Evolutionary conservation across 2,888 invertebrate species (phyloP), one percentile per base, ranked within the genome.

Genomic region (Gerris lacustris): DNA sequence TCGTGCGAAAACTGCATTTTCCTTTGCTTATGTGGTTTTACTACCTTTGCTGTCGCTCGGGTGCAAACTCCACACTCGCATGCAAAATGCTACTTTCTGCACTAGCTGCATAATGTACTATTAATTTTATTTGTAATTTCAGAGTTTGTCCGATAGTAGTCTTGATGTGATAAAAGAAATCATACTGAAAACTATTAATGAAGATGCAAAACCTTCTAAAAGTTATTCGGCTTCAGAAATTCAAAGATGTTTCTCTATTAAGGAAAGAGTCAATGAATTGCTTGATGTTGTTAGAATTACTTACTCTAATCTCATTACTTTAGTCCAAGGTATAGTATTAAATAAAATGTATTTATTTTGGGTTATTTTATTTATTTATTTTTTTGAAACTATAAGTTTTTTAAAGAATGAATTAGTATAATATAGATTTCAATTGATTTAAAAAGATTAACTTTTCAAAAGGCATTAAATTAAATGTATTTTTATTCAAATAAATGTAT

Each of bases 251-350:
- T 90, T 89, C 80, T 88, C 93, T 18, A 87, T 96, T 5, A 91
- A 88, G 80, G 83, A 86, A 1, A 86, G 87, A 47, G 83, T 90
- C n/a, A 89, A 88, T 77, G 89, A 89, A 1, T 82, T 93, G 70
- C 80, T 96, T 75, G 96, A 96, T 80, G 84, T 95, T 45, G 88
- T 92, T 6, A 83, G 96, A 75, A 86, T 88, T 78, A 88, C 90
- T 0, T 95, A 94, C 80, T 88, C 90, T n/a, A 93, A 95, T 79
- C 82, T 92, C 15, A 85, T 94, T 73, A 89, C 91, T 74, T 90
- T 92, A 74, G 88, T 94, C 79, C 85, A 83, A 77, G 83, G 88
- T 88, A 78, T 77, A 9, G 11, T 31, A 63, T 73, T 72, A 66
- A 44, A 44, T 44, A 67, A 44, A 45, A 45, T 43, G 45, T 17